Percentiles rank a stretch among this genome's conserved stretches.
Conservation (phyloP, 2,113 vertebrate genomes). For the Struthidea cinerea region DNA sequence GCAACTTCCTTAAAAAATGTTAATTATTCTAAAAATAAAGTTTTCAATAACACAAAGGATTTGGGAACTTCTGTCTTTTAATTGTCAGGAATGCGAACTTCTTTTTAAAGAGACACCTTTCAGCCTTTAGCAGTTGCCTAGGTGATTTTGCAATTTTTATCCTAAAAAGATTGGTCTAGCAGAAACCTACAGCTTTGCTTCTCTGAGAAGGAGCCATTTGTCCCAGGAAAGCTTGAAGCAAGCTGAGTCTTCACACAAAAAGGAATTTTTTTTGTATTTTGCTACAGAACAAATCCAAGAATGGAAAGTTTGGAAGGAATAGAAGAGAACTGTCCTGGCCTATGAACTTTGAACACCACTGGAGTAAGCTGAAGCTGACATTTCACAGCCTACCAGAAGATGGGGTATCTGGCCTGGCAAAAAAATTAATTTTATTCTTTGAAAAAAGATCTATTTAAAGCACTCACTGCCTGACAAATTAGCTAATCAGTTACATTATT, state of each 20-base stretch:
- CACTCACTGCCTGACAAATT: background rate
- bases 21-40: background rate
- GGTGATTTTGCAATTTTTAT: background rate
- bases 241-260: background rate
- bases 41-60: background rate
- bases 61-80: background rate
- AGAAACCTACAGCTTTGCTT: background rate
- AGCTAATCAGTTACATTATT: background rate
- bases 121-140: background rate
- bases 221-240: background rate
- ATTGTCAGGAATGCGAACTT: background rate
- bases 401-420: background rate
- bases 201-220: background rate
- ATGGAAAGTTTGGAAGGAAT: background rate
- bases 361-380: background rate
- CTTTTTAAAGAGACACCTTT: background rate
- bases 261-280: background rate
- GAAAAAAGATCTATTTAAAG: background rate
- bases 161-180: background rate
- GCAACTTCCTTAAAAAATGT: background rate
- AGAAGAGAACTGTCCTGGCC: background rate
- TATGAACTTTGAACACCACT: background rate
- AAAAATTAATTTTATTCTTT: background rate
- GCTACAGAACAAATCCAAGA: background rate
- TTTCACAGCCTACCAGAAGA: constrained; percentile 13